Percentiles rank a stretch among this genome's conserved stretches.
Conservation (phyloP, 2,113 vertebrate species). For the Channa argus region DNA sequence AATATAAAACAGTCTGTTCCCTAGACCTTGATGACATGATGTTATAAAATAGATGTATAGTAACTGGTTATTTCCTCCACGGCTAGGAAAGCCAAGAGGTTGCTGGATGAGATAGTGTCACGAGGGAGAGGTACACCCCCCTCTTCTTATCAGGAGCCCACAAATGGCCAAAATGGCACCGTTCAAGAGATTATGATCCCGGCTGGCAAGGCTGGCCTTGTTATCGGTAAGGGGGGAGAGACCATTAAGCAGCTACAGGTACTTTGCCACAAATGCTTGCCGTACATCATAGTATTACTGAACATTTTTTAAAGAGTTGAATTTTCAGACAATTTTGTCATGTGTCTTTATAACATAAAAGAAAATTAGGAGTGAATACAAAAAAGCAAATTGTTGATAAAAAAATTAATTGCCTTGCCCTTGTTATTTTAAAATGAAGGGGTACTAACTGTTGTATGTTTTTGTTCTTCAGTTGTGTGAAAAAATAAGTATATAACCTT, state of each 20-base stretch:
- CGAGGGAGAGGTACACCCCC: slow-evolving; percentile 87
- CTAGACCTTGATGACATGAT: not conserved
- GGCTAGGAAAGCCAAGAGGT: slow-evolving; percentile 32
- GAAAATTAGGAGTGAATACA: too few species aligned
- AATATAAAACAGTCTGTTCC: not conserved
- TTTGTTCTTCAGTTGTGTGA: slow-evolving; percentile 50
- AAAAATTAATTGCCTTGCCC: too few species aligned
- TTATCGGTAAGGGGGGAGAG: slow-evolving; percentile 52
- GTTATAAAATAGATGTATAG: not conserved
- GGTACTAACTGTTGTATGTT: slow-evolving; percentile 24
- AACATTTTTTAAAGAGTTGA: too few species aligned
- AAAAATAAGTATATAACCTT: not conserved
- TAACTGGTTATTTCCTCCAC: slow-evolving; percentile 28
- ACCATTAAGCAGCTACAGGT: slow-evolving; percentile 53
- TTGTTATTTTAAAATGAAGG: too few species aligned
- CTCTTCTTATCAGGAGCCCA: slow-evolving; percentile 73
- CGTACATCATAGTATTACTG: too few species aligned
- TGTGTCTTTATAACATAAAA: too few species aligned
- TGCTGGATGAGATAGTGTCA: slow-evolving; percentile 64
- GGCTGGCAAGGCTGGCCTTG: slow-evolving; percentile 47
- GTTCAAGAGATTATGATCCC: slow-evolving; percentile 55
- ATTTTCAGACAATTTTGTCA: too few species aligned
- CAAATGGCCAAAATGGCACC: slow-evolving; percentile 31
- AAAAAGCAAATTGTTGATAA: too few species aligned
- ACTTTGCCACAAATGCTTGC: not conserved